Percentiles rank a stretch among this genome's conserved stretches.
Conservation (phyloP, 2,888 invertebrate genomes). For the Ennomos erosarius region DNA sequence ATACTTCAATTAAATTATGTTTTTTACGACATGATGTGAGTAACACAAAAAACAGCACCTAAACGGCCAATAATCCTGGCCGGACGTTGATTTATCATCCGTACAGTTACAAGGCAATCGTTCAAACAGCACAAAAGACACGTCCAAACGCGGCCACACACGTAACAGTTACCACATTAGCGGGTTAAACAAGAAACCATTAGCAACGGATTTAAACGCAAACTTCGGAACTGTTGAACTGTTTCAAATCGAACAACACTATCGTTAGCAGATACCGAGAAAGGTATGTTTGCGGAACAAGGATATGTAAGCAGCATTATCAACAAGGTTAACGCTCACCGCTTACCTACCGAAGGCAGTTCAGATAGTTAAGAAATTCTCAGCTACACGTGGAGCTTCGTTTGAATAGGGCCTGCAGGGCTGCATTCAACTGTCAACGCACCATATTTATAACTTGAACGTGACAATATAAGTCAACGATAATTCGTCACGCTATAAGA, state of each 20-base stretch:
- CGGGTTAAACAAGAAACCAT: slow-evolving; percentile 43
- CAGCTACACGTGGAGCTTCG: slow-evolving; percentile 17
- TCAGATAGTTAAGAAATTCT: slow-evolving; percentile 70
- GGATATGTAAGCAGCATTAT: slow-evolving; percentile 67
- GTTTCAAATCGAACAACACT: slow-evolving; percentile 44
- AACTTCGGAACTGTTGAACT: slow-evolving; percentile 46
- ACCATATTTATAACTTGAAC: slow-evolving; percentile 49
- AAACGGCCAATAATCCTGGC: slow-evolving; percentile 22
- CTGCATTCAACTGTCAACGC: slow-evolving; percentile 29
- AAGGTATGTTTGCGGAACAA: slow-evolving; percentile 69
- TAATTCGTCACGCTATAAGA: slow-evolving; percentile 57
- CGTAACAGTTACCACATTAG: slow-evolving; percentile 39
- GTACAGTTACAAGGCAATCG: slow-evolving; percentile 28
- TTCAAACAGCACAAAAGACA: slow-evolving; percentile 44
- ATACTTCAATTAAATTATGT: too few species aligned
- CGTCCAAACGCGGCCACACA: slow-evolving; percentile 50
- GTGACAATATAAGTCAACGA: slow-evolving; percentile 54
- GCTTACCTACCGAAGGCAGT: slow-evolving; percentile 62
- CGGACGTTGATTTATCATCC: slow-evolving; percentile 33
- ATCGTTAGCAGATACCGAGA: slow-evolving; percentile 54
- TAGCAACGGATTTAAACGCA: slow-evolving; percentile 51
- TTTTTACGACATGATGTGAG: too few species aligned
- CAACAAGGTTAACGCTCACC: slow-evolving; percentile 65
- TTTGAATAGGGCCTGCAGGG: slow-evolving; percentile 20
- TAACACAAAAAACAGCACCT: too few species aligned